phyloP scores from a whole-genome alignment of 2,797 vertebrate genomes.

The Margarornis squamiger region DNA sequence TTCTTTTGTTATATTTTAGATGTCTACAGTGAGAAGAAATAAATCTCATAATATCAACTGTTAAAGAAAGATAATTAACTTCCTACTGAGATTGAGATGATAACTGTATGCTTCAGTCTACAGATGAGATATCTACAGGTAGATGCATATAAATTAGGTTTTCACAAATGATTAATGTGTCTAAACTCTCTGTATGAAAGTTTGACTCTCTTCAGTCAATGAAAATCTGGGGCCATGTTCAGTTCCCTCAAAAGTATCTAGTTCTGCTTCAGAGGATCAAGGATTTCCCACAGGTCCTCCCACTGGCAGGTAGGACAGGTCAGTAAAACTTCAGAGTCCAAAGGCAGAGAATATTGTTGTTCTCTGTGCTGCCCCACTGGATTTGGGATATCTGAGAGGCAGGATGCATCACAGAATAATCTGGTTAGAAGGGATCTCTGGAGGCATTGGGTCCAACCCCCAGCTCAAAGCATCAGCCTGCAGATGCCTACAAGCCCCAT shows the following conservation, averaged over 20 bases:
- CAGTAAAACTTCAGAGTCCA: background rate
- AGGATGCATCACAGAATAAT: background rate
- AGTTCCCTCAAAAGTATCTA: background rate
- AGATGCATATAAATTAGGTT: background rate
- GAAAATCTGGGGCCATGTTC: background rate
- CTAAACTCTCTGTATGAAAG: background rate
- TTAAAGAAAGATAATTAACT: background rate
- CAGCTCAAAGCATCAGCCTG: background rate
- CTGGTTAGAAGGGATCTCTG: background rate
- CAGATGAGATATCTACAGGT: background rate
- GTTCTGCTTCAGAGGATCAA: background rate
- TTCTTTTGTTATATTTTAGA: background rate
- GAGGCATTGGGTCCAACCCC: fast-evolving
- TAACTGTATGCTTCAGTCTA: background rate
- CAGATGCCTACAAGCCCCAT: background rate
- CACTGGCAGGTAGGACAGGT: background rate
- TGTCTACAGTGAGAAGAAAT: background rate
- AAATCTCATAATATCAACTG: background rate
- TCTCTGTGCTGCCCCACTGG: background rate
- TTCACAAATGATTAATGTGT: background rate
- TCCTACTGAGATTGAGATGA: background rate
- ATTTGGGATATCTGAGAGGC: background rate
- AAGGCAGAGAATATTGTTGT: background rate
- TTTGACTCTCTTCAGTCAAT: background rate
- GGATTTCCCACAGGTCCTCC: background rate